These are phyloP conservation scores for Plagiodera versicolora DNA, from an alignment of 2,888 invertebrate genomes.

Conservation along the genomic window DNA sequence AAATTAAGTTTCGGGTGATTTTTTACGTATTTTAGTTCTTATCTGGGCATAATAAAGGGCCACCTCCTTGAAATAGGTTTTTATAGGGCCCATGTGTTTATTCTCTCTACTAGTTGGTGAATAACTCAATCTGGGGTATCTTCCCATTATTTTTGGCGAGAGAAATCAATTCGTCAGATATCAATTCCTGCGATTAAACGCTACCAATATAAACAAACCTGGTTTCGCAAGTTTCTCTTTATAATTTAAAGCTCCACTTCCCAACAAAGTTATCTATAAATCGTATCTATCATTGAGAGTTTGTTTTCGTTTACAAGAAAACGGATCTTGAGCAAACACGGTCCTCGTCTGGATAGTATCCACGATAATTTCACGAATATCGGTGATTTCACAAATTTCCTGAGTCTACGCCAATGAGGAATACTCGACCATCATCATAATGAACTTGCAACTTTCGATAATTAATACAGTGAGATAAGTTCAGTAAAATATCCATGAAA, in stretches of 20 bases:
- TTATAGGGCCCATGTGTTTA: constrained; percentile 9
- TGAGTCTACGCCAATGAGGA: too few relatives aligned
- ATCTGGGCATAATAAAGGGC: neutral
- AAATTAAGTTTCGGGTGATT: constrained; percentile 8
- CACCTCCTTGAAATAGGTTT: neutral
- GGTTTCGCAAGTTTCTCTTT: constrained; percentile 16
- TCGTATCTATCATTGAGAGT: constrained; percentile 34
- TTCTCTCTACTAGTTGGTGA: constrained; percentile 5
- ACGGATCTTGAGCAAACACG: constrained; percentile 2
- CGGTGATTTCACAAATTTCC: neutral
- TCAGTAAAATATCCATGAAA: too few relatives aligned
- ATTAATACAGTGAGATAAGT: too few relatives aligned
- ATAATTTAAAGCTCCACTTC: constrained; percentile 31
- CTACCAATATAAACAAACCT: constrained; percentile 8
- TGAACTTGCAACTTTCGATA: too few relatives aligned
- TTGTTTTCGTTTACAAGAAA: constrained; percentile 33
- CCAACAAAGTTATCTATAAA: constrained; percentile 33
- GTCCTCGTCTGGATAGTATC: neutral
- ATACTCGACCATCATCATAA: too few relatives aligned
- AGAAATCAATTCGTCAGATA: too few relatives aligned
- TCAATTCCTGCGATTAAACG: constrained; percentile 1
- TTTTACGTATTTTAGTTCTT: neutral
- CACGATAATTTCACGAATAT: neutral
- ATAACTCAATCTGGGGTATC: constrained; percentile 7
- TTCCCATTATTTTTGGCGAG: neutral